Base-by-base conservation (phyloP, 2,888 invertebrate genomes). In the Euplexia lucipara region DNA sequence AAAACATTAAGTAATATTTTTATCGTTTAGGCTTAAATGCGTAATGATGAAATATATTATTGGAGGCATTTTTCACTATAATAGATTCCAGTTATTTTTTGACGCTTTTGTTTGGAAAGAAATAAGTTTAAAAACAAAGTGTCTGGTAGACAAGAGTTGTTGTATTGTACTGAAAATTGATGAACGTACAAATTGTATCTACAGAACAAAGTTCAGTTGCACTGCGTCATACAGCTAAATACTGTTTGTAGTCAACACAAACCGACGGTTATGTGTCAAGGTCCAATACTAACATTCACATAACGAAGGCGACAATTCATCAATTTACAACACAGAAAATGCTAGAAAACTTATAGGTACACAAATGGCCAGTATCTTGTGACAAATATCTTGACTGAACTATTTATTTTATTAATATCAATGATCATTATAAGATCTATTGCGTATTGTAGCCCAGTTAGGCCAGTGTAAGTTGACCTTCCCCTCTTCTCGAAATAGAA, bases 191-290 rank as follows among this genome's bases (percentile, higher is more conserved):
- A n/a, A 51, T 47, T 47, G 14, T 12, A n/a, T n/a, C n/a, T n/a
- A 12, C 12, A 20, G 39, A 58, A 18, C 70, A 74, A 74, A 74
- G 75, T 52, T 42, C 68, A 4, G 14, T 10, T 8, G n/a, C 2
- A 42, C 12, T n/a, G 42, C 39, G 26, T 54, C 47, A 51, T 18
- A 51, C 9, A 37, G 16, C 26, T 53, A n/a, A 47, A 64, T 48
- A 42, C 53, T 16, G 16, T 41, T 68, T 47, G 48, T 45, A 45
- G 18, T 51, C 30, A 51, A 45, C 54, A 65, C 26, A 26, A 26
- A 5, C 5, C 26, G 5, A 26, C 26, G 26, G 54, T 54, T 68
- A 49, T 56, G 18, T 35, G 41, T 51, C 71, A 71, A 71, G 71
- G 69, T 44, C 69, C 8, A 42, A 0, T 7, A 20, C 1, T 20